phyloP scores from a whole-genome alignment of 35 echinoderm and acorn worm species.

The Heliocidaris tuberculata region DNA sequence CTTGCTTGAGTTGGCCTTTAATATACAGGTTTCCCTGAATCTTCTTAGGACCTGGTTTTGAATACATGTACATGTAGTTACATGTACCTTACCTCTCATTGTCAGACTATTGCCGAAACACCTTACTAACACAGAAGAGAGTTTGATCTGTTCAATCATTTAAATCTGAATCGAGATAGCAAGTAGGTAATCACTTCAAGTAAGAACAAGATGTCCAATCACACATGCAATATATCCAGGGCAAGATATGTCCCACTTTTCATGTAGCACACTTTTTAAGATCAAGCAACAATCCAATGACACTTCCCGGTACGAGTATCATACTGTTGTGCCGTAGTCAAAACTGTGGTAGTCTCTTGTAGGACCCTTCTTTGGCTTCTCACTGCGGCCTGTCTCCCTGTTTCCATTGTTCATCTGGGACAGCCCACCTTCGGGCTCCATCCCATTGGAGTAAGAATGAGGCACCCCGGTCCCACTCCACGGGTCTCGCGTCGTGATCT shows the following conservation, averaged over 20 bases:
- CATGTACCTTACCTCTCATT: no score
- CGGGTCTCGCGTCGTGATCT: not conserved
- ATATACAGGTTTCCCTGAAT: no score
- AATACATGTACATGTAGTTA: no score
- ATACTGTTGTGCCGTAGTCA: conserved; percentile 43
- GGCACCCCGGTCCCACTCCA: not conserved
- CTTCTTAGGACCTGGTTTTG: no score
- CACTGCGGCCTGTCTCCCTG: not conserved
- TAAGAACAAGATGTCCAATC: not conserved
- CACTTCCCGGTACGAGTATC: not conserved
- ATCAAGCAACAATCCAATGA: not conserved
- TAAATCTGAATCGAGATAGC: no score
- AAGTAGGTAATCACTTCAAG: no score
- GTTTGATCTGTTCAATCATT: no score
- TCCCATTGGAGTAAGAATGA: conserved; percentile 38
- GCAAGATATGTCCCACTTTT: not conserved
- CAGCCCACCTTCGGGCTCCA: not conserved
- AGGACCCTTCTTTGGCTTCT: not conserved
- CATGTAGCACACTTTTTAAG: not conserved
- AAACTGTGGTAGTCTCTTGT: conserved; percentile 45
- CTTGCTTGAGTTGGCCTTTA: no score
- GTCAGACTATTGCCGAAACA: no score
- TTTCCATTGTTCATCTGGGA: not conserved
- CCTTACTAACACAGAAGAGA: no score
- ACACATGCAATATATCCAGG: not conserved